Conservation (phyloP, 2,888 invertebrate genomes). For the Agrochola macilenta region DNA sequence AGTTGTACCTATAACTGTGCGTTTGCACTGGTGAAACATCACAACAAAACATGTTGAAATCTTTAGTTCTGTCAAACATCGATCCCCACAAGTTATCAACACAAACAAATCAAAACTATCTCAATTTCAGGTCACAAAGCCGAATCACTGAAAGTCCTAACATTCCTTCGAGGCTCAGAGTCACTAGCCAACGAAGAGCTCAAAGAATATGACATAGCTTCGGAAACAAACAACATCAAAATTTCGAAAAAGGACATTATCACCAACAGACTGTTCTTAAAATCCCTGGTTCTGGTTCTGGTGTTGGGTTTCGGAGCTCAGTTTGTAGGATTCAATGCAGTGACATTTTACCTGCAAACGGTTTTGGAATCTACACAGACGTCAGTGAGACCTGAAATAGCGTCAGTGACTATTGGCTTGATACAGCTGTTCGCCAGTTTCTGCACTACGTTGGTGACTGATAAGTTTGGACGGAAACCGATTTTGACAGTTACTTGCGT, state of each 20-base stretch:
- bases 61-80: no score
- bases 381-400: constrained; percentile 74
- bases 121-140: constrained; percentile 73
- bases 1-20: no score
- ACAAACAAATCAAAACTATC: neutral
- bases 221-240: constrained; percentile 33
- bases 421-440: constrained; percentile 78
- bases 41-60: no score
- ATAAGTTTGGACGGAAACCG: constrained; percentile 62
- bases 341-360: constrained; percentile 80
- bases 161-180: constrained; percentile 77
- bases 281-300: constrained; percentile 45
- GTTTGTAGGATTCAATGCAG: constrained; percentile 76
- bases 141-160: constrained; percentile 76
- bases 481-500: constrained; percentile 67
- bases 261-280: constrained; percentile 53
- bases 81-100: neutral
- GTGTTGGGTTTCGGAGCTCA: constrained; percentile 61
- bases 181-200: constrained; percentile 74
- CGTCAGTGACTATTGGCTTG: constrained; percentile 78
- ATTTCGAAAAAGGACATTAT: constrained; percentile 59
- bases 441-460: constrained; percentile 59
- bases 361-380: constrained; percentile 79
- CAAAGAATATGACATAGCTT: constrained; percentile 72
- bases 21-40: no score